A percentile compares a stretch with the other conserved stretches of the same genome.
These are phyloP conservation scores for Amphipyra berbera DNA, from an alignment of 2,888 invertebrate species.

Conservation along the genomic window DNA sequence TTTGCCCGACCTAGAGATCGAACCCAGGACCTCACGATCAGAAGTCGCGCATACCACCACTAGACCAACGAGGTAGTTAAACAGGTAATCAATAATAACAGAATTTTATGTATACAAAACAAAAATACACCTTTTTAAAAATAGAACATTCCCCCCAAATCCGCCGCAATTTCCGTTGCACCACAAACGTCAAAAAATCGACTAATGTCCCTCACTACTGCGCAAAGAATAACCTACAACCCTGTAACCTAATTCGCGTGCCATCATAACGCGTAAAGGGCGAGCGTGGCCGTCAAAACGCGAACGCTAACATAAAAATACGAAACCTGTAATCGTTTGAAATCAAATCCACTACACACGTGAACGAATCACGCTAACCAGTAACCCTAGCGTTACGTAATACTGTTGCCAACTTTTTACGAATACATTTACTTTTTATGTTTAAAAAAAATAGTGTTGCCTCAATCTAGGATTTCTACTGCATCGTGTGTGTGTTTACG, in stretches of 20 bases:
- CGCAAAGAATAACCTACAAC: conserved; percentile 36
- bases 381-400: conserved; percentile 54
- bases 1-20: too few relatives aligned
- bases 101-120: too few relatives aligned
- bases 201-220: conserved; percentile 37
- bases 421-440: too few relatives aligned
- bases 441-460: too few relatives aligned
- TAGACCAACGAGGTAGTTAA: too few relatives aligned
- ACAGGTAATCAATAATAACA: too few relatives aligned
- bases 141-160: not conserved
- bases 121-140: not conserved
- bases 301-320: conserved; percentile 66
- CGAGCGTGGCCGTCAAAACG: conserved; percentile 47
- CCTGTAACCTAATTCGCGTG: conserved; percentile 53
- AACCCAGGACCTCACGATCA: too few relatives aligned
- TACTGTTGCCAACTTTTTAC: conserved; percentile 28
- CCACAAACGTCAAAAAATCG: conserved; percentile 27
- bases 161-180: conserved; percentile 42
- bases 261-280: conserved; percentile 43
- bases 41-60: too few relatives aligned
- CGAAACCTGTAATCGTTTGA: conserved; percentile 58
- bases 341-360: conserved; percentile 64
- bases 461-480: too few relatives aligned
- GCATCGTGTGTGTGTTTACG: too few relatives aligned
- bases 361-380: conserved; percentile 68